phyloP scores from a whole-genome alignment of 2,113 vertebrate genomes.

The Macheiramphus alcinus region DNA sequence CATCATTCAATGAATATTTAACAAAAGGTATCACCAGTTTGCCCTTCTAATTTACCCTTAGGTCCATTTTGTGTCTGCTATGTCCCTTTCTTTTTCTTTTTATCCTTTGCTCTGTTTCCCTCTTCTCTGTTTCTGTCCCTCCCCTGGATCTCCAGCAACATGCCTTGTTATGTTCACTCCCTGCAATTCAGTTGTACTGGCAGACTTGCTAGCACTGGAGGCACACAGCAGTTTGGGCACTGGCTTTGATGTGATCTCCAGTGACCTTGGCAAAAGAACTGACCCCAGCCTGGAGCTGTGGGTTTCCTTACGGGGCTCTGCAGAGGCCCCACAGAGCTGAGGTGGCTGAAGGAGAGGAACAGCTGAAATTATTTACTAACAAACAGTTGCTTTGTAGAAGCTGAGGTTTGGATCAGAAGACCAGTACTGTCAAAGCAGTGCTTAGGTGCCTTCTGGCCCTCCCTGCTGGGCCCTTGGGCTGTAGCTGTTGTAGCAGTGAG shows the following conservation, averaged over 20 bases:
- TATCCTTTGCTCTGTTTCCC: neutral
- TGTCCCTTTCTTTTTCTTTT: neutral
- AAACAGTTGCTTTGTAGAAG: neutral
- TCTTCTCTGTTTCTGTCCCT: neutral
- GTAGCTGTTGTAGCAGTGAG: neutral
- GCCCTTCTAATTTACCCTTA: neutral
- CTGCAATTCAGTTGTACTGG: neutral
- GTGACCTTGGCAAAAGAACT: neutral
- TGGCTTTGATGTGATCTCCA: neutral
- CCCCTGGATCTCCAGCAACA: neutral
- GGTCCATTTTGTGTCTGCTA: neutral
- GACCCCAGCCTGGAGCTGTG: neutral
- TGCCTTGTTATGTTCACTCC: neutral
- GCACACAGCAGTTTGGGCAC: neutral
- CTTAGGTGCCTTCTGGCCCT: neutral
- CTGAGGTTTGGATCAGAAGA: neutral
- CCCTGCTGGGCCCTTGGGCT: fast-evolving
- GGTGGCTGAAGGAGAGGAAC: neutral
- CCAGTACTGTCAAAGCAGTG: fast-evolving
- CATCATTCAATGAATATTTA: neutral
- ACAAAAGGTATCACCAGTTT: neutral
- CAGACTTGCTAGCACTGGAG: neutral
- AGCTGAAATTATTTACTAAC: neutral
- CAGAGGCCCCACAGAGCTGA: neutral
- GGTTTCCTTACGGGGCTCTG: neutral